phyloP scores from a whole-genome alignment of 92 coral and sea anemone genomes.

The Nematostella vectensis region DNA sequence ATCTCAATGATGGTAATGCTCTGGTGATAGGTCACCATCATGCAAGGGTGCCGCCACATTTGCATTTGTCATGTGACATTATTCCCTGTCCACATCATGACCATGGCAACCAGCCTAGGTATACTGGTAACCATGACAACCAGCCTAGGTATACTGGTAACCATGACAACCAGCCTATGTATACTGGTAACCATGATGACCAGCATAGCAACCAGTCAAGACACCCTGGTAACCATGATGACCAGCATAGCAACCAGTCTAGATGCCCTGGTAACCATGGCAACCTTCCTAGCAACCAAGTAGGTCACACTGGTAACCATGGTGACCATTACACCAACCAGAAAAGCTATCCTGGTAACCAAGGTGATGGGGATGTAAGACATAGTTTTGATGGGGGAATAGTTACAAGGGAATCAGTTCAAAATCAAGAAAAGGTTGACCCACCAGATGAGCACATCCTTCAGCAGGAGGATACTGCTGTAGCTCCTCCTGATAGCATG shows the following conservation, averaged over 20 bases:
- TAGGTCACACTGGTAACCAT: too few relatives aligned
- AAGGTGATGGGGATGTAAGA: too few relatives aligned
- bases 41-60: constrained; percentile 55
- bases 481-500: too few relatives aligned
- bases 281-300: too few relatives aligned
- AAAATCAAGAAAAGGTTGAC: neutral
- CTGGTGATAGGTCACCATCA: neutral
- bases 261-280: too few relatives aligned
- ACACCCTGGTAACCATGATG: too few relatives aligned
- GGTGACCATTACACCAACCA: too few relatives aligned
- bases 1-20: too few relatives aligned
- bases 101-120: neutral
- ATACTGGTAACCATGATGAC: neutral
- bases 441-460: neutral
- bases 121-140: neutral
- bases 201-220: too few relatives aligned
- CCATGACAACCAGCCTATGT: neutral
- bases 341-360: too few relatives aligned
- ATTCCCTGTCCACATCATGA: constrained; percentile 73
- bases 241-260: too few relatives aligned
- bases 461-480: too few relatives aligned
- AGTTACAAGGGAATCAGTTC: neutral
- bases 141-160: neutral
- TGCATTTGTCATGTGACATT: constrained; percentile 95
- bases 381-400: neutral